Evolutionary conservation across 2,113 vertebrate species (phyloP), one percentile per base, ranked within the genome.

Genomic region (Sebastes fasciatus): DNA sequence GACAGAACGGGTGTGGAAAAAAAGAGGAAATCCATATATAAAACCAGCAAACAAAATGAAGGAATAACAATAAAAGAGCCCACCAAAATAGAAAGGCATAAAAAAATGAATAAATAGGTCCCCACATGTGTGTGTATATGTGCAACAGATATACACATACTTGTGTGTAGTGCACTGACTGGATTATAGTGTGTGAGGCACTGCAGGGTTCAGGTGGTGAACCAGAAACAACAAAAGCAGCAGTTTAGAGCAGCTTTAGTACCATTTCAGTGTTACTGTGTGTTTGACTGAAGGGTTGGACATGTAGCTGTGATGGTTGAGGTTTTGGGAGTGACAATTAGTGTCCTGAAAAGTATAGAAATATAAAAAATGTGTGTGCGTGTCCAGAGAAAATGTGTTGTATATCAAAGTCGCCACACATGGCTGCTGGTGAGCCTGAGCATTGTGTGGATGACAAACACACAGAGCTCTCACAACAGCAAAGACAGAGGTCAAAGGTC

Each of bases 401-500:
- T 8, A 13, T 61, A 1, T 19, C 5, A 34, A 7, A 48, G 42
- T n/a, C n/a, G n/a, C 16, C 23, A 16, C 55, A 62, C 23, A n/a
- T 2, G 11, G 26, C 65, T 40, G 51, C 17, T 61, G 26, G 2
- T 62, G 46, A 52, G 48, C 26, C 14, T 16, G 17, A 55, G 70
- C 23, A 54, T 34, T 61, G 49, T 63, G 34, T 26, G 26, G 19
- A 67, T 34, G 55, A 67, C 69, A 65, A 64, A 76, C 14, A 54
- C 4, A 57, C 82, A 69, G n/a, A 45, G 1, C 69, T 40, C 34
- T 60, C 40, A 76, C 46, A 80, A 64, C 26, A 80, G 34, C 17
- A 61, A 11, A 65, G 19, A 40, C 62, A 61, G 8, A 61, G 72
- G 83, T 48, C 68, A 60, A 14, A 70, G 83, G 77, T 82, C 74